Conservation (phyloP, 2,113 vertebrate species). For the Halcyon senegalensis region DNA sequence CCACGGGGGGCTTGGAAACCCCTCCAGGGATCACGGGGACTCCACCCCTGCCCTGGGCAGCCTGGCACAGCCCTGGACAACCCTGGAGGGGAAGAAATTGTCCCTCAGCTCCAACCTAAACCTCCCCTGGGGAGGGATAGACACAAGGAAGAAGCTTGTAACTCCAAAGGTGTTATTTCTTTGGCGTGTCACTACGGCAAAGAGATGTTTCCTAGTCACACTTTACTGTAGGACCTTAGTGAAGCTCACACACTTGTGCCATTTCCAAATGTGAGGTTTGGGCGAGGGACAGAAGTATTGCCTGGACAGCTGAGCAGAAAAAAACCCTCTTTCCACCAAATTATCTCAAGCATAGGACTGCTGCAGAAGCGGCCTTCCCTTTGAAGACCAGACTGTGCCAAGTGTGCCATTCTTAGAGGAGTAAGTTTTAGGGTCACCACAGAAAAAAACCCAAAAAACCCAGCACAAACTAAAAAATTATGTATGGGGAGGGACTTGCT, state of each 20-base stretch:
- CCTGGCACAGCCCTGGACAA: not conserved
- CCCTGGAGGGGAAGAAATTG: not conserved
- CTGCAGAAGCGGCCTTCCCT: not conserved
- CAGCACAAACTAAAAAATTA: not conserved
- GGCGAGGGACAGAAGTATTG: not conserved
- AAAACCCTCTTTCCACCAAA: not conserved
- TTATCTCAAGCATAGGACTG: not conserved
- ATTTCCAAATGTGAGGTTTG: not conserved
- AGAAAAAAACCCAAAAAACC: not conserved
- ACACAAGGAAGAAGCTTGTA: not conserved
- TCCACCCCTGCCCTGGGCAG: not conserved
- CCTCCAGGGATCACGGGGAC: not conserved
- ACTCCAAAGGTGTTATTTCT: not conserved
- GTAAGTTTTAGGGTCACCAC: not conserved
- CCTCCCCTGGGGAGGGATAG: not conserved
- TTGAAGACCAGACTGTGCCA: not conserved
- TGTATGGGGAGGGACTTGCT: fast-evolving
- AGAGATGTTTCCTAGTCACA: not conserved
- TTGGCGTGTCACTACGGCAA: not conserved
- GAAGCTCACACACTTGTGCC: not conserved
- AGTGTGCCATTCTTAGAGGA: not conserved
- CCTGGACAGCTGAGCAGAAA: not conserved
- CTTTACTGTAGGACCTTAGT: not conserved
- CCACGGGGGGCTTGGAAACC: not conserved
- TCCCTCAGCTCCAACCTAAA: not conserved